These are phyloP conservation scores for Balaenoptera acutorostrata DNA, from an alignment of 2,113 vertebrate genomes.

Conservation along the genomic window DNA sequence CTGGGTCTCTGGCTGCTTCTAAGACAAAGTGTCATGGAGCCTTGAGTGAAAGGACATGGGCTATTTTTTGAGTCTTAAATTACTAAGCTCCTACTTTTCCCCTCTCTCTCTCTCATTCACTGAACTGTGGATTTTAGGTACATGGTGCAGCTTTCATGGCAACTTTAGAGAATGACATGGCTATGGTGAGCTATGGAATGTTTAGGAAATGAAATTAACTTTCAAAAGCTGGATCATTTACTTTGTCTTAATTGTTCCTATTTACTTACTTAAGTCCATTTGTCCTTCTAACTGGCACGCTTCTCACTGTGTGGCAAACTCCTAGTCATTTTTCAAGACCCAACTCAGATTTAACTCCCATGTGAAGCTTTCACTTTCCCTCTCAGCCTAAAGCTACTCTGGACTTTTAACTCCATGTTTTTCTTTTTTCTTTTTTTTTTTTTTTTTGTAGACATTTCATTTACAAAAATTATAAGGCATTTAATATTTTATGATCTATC, in stretches of 20 bases:
- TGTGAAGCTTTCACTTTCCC: neutral
- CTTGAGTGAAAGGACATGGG: neutral
- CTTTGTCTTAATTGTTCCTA: neutral
- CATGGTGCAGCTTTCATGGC: neutral
- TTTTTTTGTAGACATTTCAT: neutral
- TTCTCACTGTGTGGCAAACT: neutral
- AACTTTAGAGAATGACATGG: neutral
- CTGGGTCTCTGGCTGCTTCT: neutral
- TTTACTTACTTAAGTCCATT: neutral
- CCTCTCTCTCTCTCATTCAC: neutral
- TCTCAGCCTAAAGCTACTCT: neutral
- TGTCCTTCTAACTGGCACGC: neutral
- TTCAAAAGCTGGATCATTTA: neutral
- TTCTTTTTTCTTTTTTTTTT: neutral
- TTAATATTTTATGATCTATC: neutral
- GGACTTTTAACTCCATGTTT: neutral
- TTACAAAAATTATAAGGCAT: neutral
- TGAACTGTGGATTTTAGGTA: neutral
- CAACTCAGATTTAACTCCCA: neutral
- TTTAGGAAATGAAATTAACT: neutral
- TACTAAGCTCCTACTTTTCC: neutral
- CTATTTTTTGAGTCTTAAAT: neutral
- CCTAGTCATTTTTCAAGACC: neutral
- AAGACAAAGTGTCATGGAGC: neutral
- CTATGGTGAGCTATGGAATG: neutral